Conservation (phyloP, 2,113 vertebrate species). For the Urocynchramus pylzowi region DNA sequence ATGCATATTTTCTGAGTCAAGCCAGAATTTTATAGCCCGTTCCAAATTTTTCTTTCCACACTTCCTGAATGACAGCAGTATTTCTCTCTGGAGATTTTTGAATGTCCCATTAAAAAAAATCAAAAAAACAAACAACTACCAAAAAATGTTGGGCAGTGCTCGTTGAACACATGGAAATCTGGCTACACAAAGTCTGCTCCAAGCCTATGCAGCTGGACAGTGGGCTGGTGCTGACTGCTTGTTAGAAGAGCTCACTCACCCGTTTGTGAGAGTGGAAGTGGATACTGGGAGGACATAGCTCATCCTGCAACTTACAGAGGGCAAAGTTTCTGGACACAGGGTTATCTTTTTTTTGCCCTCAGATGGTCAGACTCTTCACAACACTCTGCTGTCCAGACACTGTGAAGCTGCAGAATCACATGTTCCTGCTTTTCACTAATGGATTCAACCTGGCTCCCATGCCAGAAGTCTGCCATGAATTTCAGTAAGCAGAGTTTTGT, state of each 20-base stretch:
- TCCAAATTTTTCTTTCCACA: background rate
- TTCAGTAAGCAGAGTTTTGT: background rate
- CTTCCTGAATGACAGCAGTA: background rate
- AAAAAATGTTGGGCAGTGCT: background rate
- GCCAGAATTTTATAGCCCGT: background rate
- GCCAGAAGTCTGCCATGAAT: background rate
- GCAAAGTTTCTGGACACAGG: background rate
- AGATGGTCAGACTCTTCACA: background rate
- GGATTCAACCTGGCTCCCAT: background rate
- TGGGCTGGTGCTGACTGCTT: background rate
- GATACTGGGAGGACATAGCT: background rate
- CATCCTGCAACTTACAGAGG: background rate
- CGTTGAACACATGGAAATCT: background rate
- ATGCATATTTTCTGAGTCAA: background rate
- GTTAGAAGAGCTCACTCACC: background rate
- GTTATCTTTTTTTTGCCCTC: background rate
- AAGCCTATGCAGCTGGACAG: background rate
- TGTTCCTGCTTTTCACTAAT: background rate
- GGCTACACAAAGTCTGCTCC: background rate
- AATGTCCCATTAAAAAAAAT: background rate
- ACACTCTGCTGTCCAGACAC: background rate
- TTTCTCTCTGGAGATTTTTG: background rate
- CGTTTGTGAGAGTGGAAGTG: background rate
- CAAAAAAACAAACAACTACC: fast-evolving
- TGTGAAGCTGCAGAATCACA: background rate